Evolutionary conservation across 2,797 vertebrate genomes (phyloP), one percentile per base, ranked within the genome.

Genomic region (Sebastes matsubarae): DNA sequence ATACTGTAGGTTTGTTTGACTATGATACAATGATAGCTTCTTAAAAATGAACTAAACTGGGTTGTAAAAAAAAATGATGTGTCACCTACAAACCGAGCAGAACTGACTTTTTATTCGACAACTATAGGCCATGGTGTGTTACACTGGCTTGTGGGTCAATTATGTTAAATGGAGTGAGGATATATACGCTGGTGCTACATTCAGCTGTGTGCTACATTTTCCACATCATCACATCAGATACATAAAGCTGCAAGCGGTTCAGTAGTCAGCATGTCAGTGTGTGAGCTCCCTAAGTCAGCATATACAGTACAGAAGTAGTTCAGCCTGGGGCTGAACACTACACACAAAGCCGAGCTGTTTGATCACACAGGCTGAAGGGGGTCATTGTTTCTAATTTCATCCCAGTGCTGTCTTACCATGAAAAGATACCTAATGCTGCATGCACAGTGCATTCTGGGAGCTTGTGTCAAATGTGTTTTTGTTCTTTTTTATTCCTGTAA

Each of bases 311-410:
- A 30, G 58, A 72, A 88, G 75, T 88, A 82, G 83, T 79, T 80
- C 81, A 90, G 84, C 89, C 91, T 16, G 67, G 57, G 83, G 88
- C 81, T 61, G 52, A 82, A 68, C 67, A 30, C 75, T 22, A 14
- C 82, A 81, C 85, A 92, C 89, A 90, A 87, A 90, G 86, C 80
- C 24, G 24, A 72, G 85, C 80, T 87, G 87, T 88, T 87, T 86
- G 90, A 88, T 84, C 85, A 73, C 80, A 83, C 80, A 83, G 72
- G 52, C 87, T 88, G 84, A 84, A 91, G 86, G 70, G 77, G 84
- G 87, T 83, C 89, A 87, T 84, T 91, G 91, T 93, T 93, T 90
- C 88, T 91, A 80, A 92, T 88, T 90, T 72, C 82, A 90, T 86
- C 83, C 54, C 75, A 67, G 46, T 68, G 72, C 82, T 86, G 80